These are phyloP conservation scores for Paramormyrops hopkinsi DNA, from an alignment of 2,797 vertebrate genomes.

Conservation along the genomic window DNA sequence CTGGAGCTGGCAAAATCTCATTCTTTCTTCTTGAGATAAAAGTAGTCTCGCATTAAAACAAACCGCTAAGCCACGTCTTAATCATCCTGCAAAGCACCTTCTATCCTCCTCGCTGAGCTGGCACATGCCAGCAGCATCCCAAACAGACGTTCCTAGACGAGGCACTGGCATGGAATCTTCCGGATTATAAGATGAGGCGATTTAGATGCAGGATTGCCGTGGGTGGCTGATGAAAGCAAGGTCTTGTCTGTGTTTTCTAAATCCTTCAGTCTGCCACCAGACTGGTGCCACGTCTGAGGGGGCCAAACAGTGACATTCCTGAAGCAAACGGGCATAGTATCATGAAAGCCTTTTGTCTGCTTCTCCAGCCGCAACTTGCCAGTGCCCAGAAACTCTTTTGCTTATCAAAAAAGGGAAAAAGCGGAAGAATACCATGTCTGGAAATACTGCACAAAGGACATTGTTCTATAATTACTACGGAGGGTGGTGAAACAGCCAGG, in stretches of 20 bases:
- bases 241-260: not conserved
- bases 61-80: not conserved
- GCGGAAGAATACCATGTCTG: not conserved
- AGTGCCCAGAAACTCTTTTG: conserved; percentile 2
- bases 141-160: not conserved
- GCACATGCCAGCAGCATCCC: not conserved
- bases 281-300: not conserved
- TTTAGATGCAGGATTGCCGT: not conserved
- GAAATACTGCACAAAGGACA: conserved; percentile 22
- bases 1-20: not conserved
- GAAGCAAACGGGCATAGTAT: not conserved
- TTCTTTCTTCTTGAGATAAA: conserved; percentile 7
- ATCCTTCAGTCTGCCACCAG: not conserved
- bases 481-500: not conserved
- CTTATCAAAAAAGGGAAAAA: not conserved
- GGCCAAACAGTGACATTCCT: not conserved
- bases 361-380: not conserved
- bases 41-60: not conserved
- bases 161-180: not conserved
- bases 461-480: conserved; percentile 25
- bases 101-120: not conserved
- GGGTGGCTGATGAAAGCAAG: not conserved
- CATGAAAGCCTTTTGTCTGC: not conserved
- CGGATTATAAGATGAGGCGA: not conserved
- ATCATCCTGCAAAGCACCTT: not conserved